These are phyloP conservation scores for Eupithecia inturbata DNA, from an alignment of 2,888 invertebrate species.

Conservation along the genomic window DNA sequence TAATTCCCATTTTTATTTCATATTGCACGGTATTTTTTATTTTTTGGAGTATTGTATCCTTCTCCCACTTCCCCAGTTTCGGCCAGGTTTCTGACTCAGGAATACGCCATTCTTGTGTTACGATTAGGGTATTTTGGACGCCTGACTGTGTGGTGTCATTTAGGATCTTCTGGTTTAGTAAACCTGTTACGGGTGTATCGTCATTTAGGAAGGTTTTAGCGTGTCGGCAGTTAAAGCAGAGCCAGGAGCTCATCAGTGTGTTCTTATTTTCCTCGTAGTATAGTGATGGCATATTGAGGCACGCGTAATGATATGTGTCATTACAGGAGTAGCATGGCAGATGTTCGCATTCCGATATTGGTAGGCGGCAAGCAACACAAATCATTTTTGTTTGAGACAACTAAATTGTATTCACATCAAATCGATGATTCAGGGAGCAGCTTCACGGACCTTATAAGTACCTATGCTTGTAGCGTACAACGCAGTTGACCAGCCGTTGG, in stretches of 20 bases:
- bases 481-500: neutral
- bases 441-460: no score
- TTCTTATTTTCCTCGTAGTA: neutral
- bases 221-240: neutral
- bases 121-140: neutral
- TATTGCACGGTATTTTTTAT: neutral
- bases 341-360: neutral
- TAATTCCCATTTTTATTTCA: neutral
- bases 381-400: neutral
- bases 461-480: no score
- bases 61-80: no score
- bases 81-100: neutral
- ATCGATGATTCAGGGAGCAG: neutral
- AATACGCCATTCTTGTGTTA: neutral
- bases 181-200: neutral
- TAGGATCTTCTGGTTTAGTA: neutral
- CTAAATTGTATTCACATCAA: no score
- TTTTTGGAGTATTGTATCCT: neutral
- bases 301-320: neutral
- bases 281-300: neutral
- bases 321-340: neutral
- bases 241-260: neutral
- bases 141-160: neutral
- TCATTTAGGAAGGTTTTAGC: neutral
- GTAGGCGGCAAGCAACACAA: neutral